phyloP scores from a whole-genome alignment of 2,113 vertebrate species.

The Oophaga pumilio region DNA sequence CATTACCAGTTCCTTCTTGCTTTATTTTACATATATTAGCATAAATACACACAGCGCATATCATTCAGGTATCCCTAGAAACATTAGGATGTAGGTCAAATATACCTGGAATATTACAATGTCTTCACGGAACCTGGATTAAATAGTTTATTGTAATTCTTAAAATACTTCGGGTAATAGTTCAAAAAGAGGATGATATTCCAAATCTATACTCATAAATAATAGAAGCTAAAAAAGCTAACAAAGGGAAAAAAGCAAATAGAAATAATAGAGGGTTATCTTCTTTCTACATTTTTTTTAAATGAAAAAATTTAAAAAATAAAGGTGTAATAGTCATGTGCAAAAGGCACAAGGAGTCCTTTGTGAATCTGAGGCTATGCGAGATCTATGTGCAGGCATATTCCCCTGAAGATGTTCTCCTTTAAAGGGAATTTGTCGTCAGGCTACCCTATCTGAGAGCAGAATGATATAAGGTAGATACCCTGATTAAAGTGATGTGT shows the following conservation, averaged over 20 bases:
- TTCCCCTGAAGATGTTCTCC: too few relatives aligned
- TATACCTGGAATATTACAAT: slow-evolving; percentile 10
- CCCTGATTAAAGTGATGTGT: too few relatives aligned
- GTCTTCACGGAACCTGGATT: background rate
- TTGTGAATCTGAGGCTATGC: too few relatives aligned
- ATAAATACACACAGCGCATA: slow-evolving; percentile 1
- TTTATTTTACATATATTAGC: slow-evolving; percentile 38
- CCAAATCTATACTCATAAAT: background rate
- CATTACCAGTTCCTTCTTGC: background rate
- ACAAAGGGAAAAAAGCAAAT: background rate
- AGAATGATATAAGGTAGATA: too few relatives aligned
- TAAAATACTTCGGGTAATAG: background rate
- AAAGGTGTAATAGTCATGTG: too few relatives aligned
- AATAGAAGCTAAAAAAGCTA: background rate
- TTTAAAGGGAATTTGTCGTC: too few relatives aligned
- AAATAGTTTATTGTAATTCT: background rate
- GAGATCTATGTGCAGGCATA: too few relatives aligned
- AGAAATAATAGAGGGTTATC: background rate
- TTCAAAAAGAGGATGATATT: background rate
- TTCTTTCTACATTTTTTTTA: background rate
- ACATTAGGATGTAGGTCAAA: slow-evolving; percentile 4
- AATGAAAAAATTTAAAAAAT: too few relatives aligned
- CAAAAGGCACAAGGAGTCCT: too few relatives aligned
- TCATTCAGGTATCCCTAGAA: background rate
- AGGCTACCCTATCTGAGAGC: too few relatives aligned